These are phyloP conservation scores for Pyrocephalus nanus DNA, from an alignment of 2,797 vertebrate species.

Conservation along the genomic window DNA sequence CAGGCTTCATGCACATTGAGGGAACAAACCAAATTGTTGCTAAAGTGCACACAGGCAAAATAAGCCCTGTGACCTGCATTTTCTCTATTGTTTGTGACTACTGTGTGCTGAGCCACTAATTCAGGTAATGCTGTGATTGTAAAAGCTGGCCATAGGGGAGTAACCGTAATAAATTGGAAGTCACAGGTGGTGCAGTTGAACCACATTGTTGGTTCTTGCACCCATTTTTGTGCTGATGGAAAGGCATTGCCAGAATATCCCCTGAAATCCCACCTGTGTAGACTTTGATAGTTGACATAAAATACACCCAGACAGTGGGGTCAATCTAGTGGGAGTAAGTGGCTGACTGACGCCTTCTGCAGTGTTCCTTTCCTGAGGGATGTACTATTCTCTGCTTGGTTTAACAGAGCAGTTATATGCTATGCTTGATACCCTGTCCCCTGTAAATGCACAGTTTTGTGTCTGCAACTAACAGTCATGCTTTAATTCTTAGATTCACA, in stretches of 20 bases:
- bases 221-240: not conserved
- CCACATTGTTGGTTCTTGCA: not conserved
- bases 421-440: not conserved
- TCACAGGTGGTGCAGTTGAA: not conserved
- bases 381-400: not conserved
- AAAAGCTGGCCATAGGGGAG: not conserved
- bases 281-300: not conserved
- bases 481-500: slow-evolving; percentile 44
- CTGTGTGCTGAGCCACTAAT: not conserved
- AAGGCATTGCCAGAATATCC: not conserved
- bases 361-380: not conserved
- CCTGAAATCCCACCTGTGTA: not conserved
- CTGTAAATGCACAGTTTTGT: not conserved
- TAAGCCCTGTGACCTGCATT: not conserved
- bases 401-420: not conserved
- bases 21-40: not conserved
- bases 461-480: slow-evolving; percentile 40
- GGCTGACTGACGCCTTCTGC: not conserved
- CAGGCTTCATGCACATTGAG: accelerated
- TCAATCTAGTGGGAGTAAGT: not conserved
- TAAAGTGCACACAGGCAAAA: not conserved
- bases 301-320: not conserved
- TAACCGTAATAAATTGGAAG: not conserved
- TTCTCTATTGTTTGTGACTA: not conserved
- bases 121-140: not conserved